A percentile compares a stretch with the other conserved stretches of the same genome.
Conservation (phyloP, 2,113 vertebrate species). For the Carassius carassius region DNA sequence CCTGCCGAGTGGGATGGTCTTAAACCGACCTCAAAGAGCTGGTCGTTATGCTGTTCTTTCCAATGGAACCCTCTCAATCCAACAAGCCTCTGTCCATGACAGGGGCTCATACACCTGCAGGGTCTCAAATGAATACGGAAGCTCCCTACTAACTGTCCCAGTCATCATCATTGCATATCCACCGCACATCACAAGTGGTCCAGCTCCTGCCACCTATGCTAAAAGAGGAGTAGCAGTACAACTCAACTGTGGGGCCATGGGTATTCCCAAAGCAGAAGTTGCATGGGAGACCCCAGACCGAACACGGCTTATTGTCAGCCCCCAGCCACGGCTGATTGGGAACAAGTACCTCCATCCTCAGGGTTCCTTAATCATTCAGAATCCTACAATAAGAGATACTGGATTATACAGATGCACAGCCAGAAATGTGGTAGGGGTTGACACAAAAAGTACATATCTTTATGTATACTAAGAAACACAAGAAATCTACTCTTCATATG, state of each 20-base stretch:
- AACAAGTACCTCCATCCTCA: constrained; percentile 89
- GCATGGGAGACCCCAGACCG: constrained; percentile 89
- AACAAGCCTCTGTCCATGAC: constrained; percentile 82
- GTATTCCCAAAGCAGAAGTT: constrained; percentile 82
- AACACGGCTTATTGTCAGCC: constrained; percentile 74
- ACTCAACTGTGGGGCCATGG: constrained; percentile 82
- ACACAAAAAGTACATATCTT: constrained; percentile 85
- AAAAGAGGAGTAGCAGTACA: constrained; percentile 83
- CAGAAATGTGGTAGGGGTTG: constrained; percentile 83
- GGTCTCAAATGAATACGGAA: constrained; percentile 75
- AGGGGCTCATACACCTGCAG: constrained; percentile 85
- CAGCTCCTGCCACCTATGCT: constrained; percentile 79
- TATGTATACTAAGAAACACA: constrained; percentile 80
- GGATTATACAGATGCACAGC: constrained; percentile 91
- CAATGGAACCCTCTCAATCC: constrained; percentile 85
- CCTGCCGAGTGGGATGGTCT: constrained; percentile 78
- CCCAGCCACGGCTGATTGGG: constrained; percentile 82
- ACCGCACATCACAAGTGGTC: constrained; percentile 84
- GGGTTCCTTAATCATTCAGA: constrained; percentile 87
- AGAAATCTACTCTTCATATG: constrained; percentile 41
- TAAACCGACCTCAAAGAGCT: constrained; percentile 77
- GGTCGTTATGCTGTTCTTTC: constrained; percentile 80
- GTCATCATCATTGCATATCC: constrained; percentile 85
- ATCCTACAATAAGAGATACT: constrained; percentile 75
- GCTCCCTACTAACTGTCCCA: constrained; percentile 71